These are phyloP conservation scores for Hydropsyche betteni DNA, from an alignment of 2,888 invertebrate species.

Conservation along the genomic window DNA sequence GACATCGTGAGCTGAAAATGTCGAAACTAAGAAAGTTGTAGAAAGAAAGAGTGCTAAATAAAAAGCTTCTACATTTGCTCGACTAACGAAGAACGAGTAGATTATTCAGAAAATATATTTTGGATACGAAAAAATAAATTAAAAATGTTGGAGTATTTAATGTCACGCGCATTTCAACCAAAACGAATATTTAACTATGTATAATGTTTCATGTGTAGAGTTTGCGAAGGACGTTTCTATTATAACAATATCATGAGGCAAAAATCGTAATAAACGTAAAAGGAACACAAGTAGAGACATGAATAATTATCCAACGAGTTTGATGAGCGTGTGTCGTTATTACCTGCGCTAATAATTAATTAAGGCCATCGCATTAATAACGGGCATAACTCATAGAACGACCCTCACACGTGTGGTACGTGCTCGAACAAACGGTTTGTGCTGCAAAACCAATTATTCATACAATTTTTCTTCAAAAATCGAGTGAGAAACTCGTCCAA, in stretches of 20 bases:
- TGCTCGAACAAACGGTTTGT: neutral
- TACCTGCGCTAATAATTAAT: constrained; percentile 13
- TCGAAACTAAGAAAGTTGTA: neutral
- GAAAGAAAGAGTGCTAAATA: neutral
- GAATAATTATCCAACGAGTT: constrained; percentile 12
- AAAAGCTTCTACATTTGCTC: neutral
- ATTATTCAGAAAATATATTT: constrained; percentile 1
- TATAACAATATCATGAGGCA: neutral
- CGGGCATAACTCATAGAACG: constrained; percentile 16
- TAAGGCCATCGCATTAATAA: constrained; percentile 14
- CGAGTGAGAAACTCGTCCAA: neutral
- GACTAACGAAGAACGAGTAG: constrained; percentile 5
- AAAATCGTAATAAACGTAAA: constrained; percentile 18
- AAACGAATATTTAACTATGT: too few species aligned
- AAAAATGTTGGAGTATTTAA: neutral
- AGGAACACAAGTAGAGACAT: constrained; percentile 4
- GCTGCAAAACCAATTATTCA: constrained; percentile 4
- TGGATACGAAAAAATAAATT: neutral
- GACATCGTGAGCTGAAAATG: neutral
- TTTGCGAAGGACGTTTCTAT: too few species aligned
- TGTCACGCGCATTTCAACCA: too few species aligned
- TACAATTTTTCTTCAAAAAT: neutral
- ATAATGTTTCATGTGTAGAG: too few species aligned
- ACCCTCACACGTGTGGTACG: neutral
- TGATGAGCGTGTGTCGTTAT: constrained; percentile 28